phyloP scores from a whole-genome alignment of 2,113 vertebrate genomes.

The Rhombomys opimus region DNA sequence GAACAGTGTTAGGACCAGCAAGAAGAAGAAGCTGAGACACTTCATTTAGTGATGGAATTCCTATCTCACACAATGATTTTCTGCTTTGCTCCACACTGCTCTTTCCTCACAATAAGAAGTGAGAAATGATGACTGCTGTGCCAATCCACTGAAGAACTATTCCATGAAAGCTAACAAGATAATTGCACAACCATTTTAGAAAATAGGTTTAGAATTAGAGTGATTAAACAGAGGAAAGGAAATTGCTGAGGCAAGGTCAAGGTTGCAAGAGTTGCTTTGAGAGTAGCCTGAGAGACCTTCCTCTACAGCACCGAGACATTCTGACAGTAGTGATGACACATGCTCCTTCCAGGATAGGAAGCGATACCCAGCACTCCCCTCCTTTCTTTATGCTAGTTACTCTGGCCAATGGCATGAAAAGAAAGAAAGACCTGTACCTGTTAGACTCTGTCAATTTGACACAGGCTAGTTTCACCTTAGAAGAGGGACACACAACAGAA shows the following conservation, averaged over 20 bases:
- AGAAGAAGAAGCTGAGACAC: neutral
- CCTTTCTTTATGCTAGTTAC: neutral
- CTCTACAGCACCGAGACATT: rapidly evolving
- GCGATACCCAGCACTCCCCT: rapidly evolving
- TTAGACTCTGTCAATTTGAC: neutral
- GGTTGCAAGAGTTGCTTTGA: neutral
- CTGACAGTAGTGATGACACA: rapidly evolving
- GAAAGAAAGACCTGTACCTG: neutral
- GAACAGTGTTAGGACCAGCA: neutral
- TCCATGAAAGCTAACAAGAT: neutral
- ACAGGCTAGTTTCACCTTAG: neutral
- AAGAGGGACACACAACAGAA: neutral
- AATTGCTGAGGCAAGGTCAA: neutral
- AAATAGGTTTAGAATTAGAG: neutral
- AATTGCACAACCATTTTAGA: neutral
- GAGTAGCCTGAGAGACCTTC: neutral
- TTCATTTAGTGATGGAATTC: neutral
- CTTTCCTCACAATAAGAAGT: neutral
- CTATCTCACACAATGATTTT: neutral
- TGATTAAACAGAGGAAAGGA: neutral
- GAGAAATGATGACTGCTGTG: neutral
- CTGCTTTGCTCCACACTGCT: neutral
- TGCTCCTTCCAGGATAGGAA: rapidly evolving
- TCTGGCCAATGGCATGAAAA: neutral
- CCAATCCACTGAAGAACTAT: neutral